phyloP scores from a whole-genome alignment of 2,888 invertebrate genomes.

The Chrysotoxum bicinctum region DNA sequence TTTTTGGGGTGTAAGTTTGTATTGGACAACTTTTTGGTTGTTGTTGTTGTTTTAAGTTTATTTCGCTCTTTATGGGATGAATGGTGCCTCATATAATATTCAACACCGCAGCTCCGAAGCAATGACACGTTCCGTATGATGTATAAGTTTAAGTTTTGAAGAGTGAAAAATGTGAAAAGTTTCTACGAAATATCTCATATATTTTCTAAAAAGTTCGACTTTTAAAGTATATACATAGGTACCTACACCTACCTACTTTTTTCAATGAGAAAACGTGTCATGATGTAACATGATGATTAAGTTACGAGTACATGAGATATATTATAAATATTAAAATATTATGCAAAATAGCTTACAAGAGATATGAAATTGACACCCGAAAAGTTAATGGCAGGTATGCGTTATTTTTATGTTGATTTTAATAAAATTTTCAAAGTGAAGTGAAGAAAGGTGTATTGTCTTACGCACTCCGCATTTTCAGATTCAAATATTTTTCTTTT shows the following conservation, averaged over 20 bases:
- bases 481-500: too few species aligned
- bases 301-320: background rate
- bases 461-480: too few species aligned
- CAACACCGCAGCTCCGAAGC: slow-evolving; percentile 16
- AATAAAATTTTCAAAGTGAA: too few species aligned
- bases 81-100: slow-evolving; percentile 24
- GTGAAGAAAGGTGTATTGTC: too few species aligned
- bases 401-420: too few species aligned
- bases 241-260: background rate
- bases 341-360: slow-evolving; percentile 1
- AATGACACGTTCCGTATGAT: slow-evolving; percentile 26
- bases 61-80: slow-evolving; percentile 2
- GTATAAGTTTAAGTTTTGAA: slow-evolving; percentile 22
- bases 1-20: background rate
- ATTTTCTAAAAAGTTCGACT: slow-evolving; percentile 17
- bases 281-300: slow-evolving; percentile 2
- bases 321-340: slow-evolving; percentile 3
- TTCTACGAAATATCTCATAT: slow-evolving; percentile 6
- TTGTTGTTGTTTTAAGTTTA: background rate
- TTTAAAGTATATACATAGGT: background rate
- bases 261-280: slow-evolving; percentile 18
- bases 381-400: background rate
- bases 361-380: background rate
- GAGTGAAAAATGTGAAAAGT: slow-evolving; percentile 31
- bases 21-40: background rate